phyloP scores from a whole-genome alignment of 2,113 vertebrate species.

The Hyaena hyaena region DNA sequence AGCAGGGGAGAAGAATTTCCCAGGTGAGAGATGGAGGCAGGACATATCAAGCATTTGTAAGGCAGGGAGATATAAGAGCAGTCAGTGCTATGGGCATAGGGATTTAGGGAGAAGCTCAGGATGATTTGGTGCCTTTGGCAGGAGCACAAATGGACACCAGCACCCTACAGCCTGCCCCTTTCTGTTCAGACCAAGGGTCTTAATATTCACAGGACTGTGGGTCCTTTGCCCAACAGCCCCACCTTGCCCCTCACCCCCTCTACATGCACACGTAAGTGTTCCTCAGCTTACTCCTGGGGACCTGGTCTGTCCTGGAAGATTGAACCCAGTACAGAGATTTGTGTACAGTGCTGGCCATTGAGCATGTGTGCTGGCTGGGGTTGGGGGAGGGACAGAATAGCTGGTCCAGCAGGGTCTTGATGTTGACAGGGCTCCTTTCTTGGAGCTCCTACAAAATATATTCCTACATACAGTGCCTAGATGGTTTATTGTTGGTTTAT shows the following conservation, averaged over 20 bases:
- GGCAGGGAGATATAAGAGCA: neutral
- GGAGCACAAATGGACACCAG: neutral
- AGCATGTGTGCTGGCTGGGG: neutral
- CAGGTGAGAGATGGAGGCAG: neutral
- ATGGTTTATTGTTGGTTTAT: neutral
- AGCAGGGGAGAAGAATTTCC: neutral
- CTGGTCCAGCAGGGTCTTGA: neutral
- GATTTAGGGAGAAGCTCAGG: neutral
- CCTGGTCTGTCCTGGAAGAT: neutral
- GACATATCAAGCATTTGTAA: neutral
- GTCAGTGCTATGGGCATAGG: neutral
- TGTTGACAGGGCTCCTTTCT: neutral
- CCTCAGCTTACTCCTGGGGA: neutral
- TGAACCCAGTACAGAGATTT: neutral
- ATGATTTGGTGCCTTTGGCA: neutral
- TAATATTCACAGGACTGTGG: neutral
- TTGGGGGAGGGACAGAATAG: neutral
- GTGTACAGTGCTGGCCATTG: neutral
- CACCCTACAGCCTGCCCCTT: neutral
- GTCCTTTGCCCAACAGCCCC: neutral
- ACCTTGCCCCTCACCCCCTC: neutral
- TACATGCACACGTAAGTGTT: neutral
- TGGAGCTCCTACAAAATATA: neutral
- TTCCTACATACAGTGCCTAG: neutral
- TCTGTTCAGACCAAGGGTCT: neutral